Evolutionary conservation across 2,113 vertebrate genomes (phyloP), one percentile per base, ranked within the genome.

Genomic region (Sardina pilchardus): DNA sequence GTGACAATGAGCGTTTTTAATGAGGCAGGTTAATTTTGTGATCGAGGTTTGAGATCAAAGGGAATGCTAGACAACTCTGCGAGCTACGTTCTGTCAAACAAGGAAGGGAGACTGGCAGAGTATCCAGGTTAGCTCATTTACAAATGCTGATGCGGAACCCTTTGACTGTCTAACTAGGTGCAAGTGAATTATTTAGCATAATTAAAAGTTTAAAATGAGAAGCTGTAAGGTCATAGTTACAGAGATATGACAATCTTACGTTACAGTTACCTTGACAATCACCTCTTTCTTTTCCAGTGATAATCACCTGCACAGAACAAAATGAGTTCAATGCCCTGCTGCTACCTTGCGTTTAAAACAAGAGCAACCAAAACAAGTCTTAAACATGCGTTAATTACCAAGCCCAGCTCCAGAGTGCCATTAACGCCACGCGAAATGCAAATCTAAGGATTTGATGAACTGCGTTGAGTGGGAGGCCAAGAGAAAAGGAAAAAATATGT

Each of bases 121-220:
- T 12, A 78, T 2, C 14, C 16, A 17, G 71, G 71, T 78, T 14
- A 16, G 71, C 71, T 78, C 12, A 78, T 39, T 16, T 78, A 78
- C 71, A 34, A 36, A 78, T 17, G 30, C 71, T 71, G 10, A 39
- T 78, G 34, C 16, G 36, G 6, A 30, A 36, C 71, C 14, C 71
- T 36, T 36, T 36, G 34, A 78, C 71, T 78, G 71, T 36, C 71
- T 78, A 34, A 78, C 30, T 78, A 78, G 34, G 26, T 78, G 71
- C 10, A 5, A 36, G 30, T 78, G 71, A 78, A 78, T 78, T 17
- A 36, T 78, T 78, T 34, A 78, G 71, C 71, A 14, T 34, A 78
- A 78, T 78, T 78, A 78, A 78, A 78, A 78, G 34, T 78, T 78
- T 78, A 78, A 36, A 78, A 36, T 4, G 30, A 78, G 30, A 36